Evolutionary conservation across 2,113 vertebrate genomes (phyloP).

Genomic region (Otocyon megalotis): DNA sequence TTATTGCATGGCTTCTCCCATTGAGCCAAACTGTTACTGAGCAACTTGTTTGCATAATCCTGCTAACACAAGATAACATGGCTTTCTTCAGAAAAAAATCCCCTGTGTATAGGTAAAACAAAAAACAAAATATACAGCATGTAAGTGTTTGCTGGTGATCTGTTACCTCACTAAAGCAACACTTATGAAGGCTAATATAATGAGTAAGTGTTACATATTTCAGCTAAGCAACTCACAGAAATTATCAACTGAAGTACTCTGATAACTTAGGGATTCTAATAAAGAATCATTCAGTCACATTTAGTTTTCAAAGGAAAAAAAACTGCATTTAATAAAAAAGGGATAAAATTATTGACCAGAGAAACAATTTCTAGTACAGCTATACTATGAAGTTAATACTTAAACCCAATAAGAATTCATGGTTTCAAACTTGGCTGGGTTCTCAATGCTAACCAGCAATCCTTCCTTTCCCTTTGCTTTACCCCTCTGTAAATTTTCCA

Average conservation of each 20-base stretch:
- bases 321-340: neutral
- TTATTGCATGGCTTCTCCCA: conserved; percentile 81
- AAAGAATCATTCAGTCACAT: conserved; percentile 50
- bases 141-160: conserved; percentile 66
- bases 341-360: conserved; percentile 16
- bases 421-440: neutral
- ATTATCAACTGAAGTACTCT: neutral
- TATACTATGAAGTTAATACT: neutral
- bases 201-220: neutral
- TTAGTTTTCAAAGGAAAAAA: neutral
- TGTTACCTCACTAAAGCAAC: conserved; percentile 45
- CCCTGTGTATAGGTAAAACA: conserved; percentile 76
- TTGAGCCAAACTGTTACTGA: conserved; percentile 67
- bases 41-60: conserved; percentile 79
- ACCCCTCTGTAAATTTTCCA: neutral
- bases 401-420: neutral
- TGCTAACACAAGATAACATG: conserved; percentile 62
- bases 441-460: neutral
- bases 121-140: conserved; percentile 61
- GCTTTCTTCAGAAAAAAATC: conserved; percentile 75
- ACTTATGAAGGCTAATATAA: neutral
- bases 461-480: neutral
- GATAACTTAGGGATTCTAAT: neutral
- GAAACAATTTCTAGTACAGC: conserved; percentile 2
- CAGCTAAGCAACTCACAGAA: neutral